A percentile compares a stretch with the other conserved stretches of the same genome.
Conservation (phyloP, 2,113 vertebrate genomes). For the Alosa alosa region DNA sequence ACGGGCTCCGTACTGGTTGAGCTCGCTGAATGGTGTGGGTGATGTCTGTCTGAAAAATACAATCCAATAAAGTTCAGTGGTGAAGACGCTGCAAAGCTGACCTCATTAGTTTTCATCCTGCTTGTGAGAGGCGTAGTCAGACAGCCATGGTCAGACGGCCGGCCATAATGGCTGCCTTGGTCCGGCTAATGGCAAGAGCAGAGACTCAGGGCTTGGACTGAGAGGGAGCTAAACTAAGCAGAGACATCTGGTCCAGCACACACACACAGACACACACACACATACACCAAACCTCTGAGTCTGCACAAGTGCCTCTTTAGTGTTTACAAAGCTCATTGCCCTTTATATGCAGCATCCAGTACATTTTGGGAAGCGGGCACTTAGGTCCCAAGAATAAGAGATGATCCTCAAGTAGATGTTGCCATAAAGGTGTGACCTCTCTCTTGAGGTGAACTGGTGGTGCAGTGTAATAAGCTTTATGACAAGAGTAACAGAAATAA, state of each 20-base stretch:
- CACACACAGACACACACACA: background rate
- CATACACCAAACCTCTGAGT: background rate
- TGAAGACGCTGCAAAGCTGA: background rate
- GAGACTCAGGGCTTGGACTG: background rate
- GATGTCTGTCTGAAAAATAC: conserved; percentile 13
- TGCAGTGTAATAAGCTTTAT: background rate
- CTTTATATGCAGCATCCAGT: background rate
- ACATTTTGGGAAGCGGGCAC: conserved; percentile 6
- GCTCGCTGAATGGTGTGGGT: background rate
- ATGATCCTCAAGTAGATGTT: background rate
- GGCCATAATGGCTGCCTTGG: conserved; percentile 15
- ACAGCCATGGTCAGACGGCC: conserved; percentile 1
- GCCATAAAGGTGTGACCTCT: background rate
- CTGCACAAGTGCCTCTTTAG: conserved; percentile 5
- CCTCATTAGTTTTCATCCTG: background rate
- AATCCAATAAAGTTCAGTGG: conserved; percentile 4
- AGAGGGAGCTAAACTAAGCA: conserved; percentile 20
- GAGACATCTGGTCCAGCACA: conserved; percentile 29
- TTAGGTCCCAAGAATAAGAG: background rate
- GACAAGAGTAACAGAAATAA: background rate
- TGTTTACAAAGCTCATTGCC: conserved; percentile 10
- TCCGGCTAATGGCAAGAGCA: conserved; percentile 21
- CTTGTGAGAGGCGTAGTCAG: background rate
- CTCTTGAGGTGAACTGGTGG: background rate
- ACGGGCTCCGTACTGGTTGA: background rate